Conservation (phyloP, 2,113 vertebrate species). For the Nestor notabilis region DNA sequence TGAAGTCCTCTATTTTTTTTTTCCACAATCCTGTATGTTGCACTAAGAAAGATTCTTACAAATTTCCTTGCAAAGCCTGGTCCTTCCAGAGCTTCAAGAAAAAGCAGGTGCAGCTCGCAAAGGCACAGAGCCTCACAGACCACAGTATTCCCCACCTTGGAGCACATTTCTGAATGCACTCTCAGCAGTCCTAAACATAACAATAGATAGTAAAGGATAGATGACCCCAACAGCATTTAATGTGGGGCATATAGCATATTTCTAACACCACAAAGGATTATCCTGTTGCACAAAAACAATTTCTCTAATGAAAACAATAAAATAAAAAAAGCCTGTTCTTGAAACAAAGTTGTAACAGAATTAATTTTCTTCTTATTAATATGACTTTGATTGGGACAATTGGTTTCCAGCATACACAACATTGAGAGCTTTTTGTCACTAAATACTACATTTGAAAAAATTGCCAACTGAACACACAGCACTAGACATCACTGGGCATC, state of each 20-base stretch:
- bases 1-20: neutral
- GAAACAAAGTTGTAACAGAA: neutral
- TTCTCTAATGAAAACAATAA: neutral
- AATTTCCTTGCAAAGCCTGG: neutral
- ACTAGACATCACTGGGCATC: no score
- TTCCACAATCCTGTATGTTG: neutral
- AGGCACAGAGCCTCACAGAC: no score
- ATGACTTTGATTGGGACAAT: neutral
- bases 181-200: neutral
- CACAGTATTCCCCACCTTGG: rapidly evolving
- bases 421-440: neutral
- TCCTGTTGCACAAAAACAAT: neutral
- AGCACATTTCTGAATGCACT: neutral
- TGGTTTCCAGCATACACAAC: neutral
- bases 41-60: neutral
- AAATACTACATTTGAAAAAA: neutral
- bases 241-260: neutral
- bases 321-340: neutral
- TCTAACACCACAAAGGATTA: neutral
- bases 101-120: neutral
- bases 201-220: neutral
- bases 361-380: neutral
- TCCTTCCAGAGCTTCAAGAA: neutral
- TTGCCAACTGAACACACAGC: neutral
- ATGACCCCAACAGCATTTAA: neutral